Evolutionary conservation across 2,888 invertebrate species (phyloP), one percentile per base, ranked within the genome.

Genomic region (Synanthedon tipuliformis): DNA sequence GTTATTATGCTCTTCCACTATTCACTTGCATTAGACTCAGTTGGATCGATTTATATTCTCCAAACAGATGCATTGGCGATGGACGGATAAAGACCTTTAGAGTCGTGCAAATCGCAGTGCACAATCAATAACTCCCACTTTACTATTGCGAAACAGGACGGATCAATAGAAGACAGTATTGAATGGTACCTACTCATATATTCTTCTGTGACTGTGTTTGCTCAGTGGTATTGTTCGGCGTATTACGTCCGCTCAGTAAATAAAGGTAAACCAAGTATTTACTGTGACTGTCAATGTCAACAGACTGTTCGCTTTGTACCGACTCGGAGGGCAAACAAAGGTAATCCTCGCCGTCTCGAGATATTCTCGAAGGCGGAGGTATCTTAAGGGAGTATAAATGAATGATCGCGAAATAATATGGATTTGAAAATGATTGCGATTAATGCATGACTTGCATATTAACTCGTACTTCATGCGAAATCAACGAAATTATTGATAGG

Each of bases 181-280:
- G 12, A 45, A 45, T 45, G 40, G 49, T 52, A 10, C 27, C 50
- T 50, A n/a, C 52, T 52, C 27, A 52, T 48, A 23, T 50, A 55
- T 56, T 45, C 45, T 48, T 48, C 53, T 45, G 45, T 50, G 40
- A 48, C 49, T n/a, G 51, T 49, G 41, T 75, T 72, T 72, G 60
- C 64, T 66, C 57, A 67, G 66, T 63, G 65, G 68, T 64, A 69
- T 60, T 57, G 59, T 62, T 65, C 54, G 51, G 57, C 67, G 70
- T 75, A 77, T 75, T 76, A 77, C 71, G 75, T 75, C 75, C 77
- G 68, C 66, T 71, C 66, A 56, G 78, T 76, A 83, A 85, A 83
- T 81, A 85, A 77, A 76, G 77, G 80, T 81, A 76, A 74, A 78
- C 80, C 75, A 71, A 75, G 75, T 84, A 77, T 85, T 82, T 81